Base-by-base conservation (phyloP, 2,888 invertebrate genomes). In the Cacoxenus indagator region DNA sequence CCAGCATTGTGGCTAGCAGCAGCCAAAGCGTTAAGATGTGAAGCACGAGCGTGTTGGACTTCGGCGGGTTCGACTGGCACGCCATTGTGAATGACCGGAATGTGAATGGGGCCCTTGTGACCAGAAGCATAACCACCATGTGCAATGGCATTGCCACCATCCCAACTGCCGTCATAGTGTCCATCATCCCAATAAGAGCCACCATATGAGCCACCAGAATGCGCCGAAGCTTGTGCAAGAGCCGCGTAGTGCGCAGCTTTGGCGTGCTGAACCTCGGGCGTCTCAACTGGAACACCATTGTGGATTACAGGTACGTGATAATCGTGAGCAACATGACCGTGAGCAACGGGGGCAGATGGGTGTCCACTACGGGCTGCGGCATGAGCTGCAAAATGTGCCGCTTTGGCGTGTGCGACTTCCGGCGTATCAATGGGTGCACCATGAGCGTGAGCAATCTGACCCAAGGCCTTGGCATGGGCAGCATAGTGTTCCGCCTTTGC, bases 61-160 rank as follows among this genome's bases (percentile, higher is more conserved):
- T 90, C 90, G 8, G 89, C 89, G 29, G 90, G 90, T 78, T 90
- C 90, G 6, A 89, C 85, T 61, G 90, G 90, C 37, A 89, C 88
- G 65, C 89, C 89, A 70, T 89, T 89, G 68, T 87, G 88, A 74
- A 89, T 89, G 70, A 88, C 85, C 54, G 89, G 89, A 70, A 88
- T 87, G 71, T 89, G 89, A 61, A 87, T 85, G 68, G 89, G 87
- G 67, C 89, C 88, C 65, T 81, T 78, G 57, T 86, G 85, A 43
- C 82, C 83, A 61, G 79, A 75, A 57, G 84, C 79, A 61, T 86
- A 84, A 66, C 75, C 71, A 11, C 73, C 69, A 54, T 72, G 72
- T 24, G 72, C 48, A 14, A 73, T 75, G 46, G 75, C 75, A 64
- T 75, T 77, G 64, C 81, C 76, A 59, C 75, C 78, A 48, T 85